Evolutionary conservation across 2,113 vertebrate species (phyloP), one percentile per base, ranked within the genome.

Genomic region (Anhinga rufa): DNA sequence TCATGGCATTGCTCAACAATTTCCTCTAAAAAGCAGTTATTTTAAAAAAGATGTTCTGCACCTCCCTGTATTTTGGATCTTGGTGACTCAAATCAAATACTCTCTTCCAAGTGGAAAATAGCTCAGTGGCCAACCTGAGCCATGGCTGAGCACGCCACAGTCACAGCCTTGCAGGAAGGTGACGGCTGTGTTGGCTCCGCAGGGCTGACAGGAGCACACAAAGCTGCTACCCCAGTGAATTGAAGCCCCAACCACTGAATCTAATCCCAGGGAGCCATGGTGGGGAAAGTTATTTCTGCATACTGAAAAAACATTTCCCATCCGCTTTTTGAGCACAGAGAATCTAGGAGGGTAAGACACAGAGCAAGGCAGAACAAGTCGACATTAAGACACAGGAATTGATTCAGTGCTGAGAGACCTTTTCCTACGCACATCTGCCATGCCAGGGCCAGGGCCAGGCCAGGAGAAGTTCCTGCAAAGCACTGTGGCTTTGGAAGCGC

Each of bases 111-210:
- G 52, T 14, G 29, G 28, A 38, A 82, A 32, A 25, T 10, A 51
- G 46, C 21, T 46, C 6, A 1, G 6, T 46, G 54, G 72, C 40
- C 72, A 58, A 6, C 32, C 32, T 58, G 54, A 31, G 24, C 4
- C 7, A 44, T 10, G 10, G 54, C 72, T 28, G 54, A 42, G 70
- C 11, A 0, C 8, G 8, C 51, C 7, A 4, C 5, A 5, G 70
- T 18, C 12, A 9, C 51, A 42, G 51, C 51, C 51, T 42, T 3
- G 5, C 32, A 5, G 48, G 46, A 51, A 51, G 68, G 17, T 8
- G 25, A 28, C 1, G 13, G 68, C 34, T 36, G 34, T 14, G 24
- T 18, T 26, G 46, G 68, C 66, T n/a, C 46, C 12, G 12, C 66
- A 26, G 66, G 44, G 46, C 46, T 28, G 66, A 19, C 4, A 7